A percentile compares a stretch with the other conserved stretches of the same genome.
phyloP scores from a whole-genome alignment of 2,113 vertebrate species.

The Aspiorhynchus laticeps region DNA sequence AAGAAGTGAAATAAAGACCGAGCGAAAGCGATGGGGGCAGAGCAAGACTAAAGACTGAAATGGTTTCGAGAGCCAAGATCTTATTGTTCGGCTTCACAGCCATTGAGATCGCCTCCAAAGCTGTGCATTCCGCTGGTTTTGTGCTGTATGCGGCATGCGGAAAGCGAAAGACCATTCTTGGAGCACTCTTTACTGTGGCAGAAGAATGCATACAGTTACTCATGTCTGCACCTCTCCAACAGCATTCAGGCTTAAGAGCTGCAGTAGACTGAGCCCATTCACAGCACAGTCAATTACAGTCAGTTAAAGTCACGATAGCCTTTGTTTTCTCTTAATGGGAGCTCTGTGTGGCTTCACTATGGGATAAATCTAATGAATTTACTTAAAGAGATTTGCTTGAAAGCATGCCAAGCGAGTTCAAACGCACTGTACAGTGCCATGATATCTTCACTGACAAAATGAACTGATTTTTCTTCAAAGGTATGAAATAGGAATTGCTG shows the following conservation, averaged over 20 bases:
- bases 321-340: slow-evolving; percentile 60
- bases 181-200: slow-evolving; percentile 30
- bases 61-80: slow-evolving; percentile 47
- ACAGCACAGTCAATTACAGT: slow-evolving; percentile 55
- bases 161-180: slow-evolving; percentile 57
- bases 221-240: slow-evolving; percentile 39
- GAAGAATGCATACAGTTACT: slow-evolving; percentile 51
- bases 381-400: slow-evolving; percentile 37
- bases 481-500: not conserved
- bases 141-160: slow-evolving; percentile 52
- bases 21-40: slow-evolving; percentile 4
- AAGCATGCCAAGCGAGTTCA: slow-evolving; percentile 24
- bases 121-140: slow-evolving; percentile 58
- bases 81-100: slow-evolving; percentile 52
- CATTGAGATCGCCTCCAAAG: slow-evolving; percentile 56
- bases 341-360: slow-evolving; percentile 50
- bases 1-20: slow-evolving; percentile 11
- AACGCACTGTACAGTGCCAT: not conserved
- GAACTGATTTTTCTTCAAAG: not conserved
- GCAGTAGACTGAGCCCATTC: slow-evolving; percentile 44
- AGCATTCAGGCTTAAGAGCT: slow-evolving; percentile 27
- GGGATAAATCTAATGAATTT: slow-evolving; percentile 51
- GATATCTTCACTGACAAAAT: not conserved
- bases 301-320: slow-evolving; percentile 54
- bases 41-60: slow-evolving; percentile 47